A percentile compares a stretch with the other conserved stretches of the same genome.
Evolutionary conservation across 1,140 invertebrate genomes (phyloP).

Genomic region (Atta cephalotes): DNA sequence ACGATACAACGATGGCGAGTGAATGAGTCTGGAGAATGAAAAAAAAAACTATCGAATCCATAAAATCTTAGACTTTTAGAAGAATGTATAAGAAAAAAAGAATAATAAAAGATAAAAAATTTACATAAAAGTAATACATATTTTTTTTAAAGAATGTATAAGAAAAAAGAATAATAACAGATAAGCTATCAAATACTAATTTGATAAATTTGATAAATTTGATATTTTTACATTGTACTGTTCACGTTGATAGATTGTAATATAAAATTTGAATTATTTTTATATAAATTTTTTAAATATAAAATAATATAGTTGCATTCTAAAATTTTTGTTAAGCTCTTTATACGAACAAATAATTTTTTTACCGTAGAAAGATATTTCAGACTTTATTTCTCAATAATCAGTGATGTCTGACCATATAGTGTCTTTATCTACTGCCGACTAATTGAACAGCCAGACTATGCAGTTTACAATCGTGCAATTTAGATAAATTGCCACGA

Average conservation of each 20-base stretch:
- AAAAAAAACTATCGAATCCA: neutral
- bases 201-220: neutral
- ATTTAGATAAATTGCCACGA: conserved; percentile 8
- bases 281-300: neutral
- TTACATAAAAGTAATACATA: too few species aligned
- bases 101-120: neutral
- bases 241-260: neutral
- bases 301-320: neutral
- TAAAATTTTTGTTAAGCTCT: neutral
- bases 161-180: conserved; percentile 6
- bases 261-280: neutral
- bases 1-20: neutral
- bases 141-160: neutral
- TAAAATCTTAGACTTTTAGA: neutral
- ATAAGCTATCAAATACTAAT: neutral
- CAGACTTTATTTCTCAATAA: neutral
- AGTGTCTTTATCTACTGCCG: neutral
- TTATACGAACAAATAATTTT: neutral
- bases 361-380: neutral
- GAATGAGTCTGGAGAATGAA: neutral
- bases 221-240: neutral
- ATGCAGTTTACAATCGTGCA: too few species aligned
- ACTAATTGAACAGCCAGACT: neutral
- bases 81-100: neutral
- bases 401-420: neutral